These are phyloP conservation scores for Cricetomys ansorgei DNA, from an alignment of 2,113 vertebrate genomes.

Conservation along the genomic window DNA sequence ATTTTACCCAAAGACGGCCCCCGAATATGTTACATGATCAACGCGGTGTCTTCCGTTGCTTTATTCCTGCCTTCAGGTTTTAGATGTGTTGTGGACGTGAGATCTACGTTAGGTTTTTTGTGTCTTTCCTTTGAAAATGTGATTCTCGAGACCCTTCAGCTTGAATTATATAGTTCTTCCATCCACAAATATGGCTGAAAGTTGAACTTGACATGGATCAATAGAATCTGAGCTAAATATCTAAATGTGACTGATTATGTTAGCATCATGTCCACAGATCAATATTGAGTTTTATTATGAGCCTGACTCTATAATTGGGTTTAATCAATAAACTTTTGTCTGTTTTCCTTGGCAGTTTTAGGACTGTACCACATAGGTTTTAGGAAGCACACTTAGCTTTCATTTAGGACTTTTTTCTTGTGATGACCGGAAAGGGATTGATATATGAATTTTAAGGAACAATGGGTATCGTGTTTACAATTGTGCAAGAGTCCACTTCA, in stretches of 20 bases:
- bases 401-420: constrained; percentile 86
- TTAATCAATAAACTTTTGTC: constrained; percentile 99
- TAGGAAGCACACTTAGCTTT: constrained; percentile 91
- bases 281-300: constrained; percentile 95
- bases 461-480: constrained; percentile 82
- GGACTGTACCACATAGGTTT: constrained; percentile 85
- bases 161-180: constrained; percentile 92
- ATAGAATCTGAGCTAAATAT: constrained; percentile 95
- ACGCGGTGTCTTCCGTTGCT: constrained; percentile 83
- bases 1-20: constrained; percentile 57
- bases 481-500: constrained; percentile 89
- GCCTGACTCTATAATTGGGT: constrained; percentile 90
- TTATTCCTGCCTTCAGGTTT: constrained; percentile 87
- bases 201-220: constrained; percentile 98
- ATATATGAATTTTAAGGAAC: constrained; percentile 92
- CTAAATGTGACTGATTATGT: constrained; percentile 95
- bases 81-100: constrained; percentile 91
- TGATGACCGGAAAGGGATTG: constrained; percentile 93
- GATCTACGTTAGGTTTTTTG: constrained; percentile 87
- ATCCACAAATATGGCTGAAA: constrained; percentile 95
- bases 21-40: constrained; percentile 81
- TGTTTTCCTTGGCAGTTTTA: constrained; percentile 91
- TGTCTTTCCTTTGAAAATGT: constrained; percentile 85
- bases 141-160: constrained; percentile 89
- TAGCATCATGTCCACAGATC: constrained; percentile 95